Evolutionary conservation across 2,797 vertebrate species (phyloP), one percentile per base, ranked within the genome.

Genomic region (Gallirallus australis): DNA sequence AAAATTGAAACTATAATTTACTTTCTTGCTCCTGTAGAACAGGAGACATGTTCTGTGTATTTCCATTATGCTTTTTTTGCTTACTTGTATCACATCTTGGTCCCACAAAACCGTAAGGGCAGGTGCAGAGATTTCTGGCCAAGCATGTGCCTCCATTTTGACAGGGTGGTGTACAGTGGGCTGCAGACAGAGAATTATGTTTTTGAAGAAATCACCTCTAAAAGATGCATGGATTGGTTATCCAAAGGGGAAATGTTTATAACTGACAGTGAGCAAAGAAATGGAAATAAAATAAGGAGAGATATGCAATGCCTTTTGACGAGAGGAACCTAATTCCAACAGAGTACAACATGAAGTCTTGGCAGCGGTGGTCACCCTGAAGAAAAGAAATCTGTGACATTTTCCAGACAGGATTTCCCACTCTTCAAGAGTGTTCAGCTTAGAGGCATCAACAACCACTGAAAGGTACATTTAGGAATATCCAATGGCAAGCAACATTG

Each of bases 11-110:
- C 8, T 15, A 7, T 30, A 27, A 66, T 75, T 90, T 68, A 21
- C 27, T 64, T 75, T 91, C 56, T 48, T 81, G 18, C 16, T 77
- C 31, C 48, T 31, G 20, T 50, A 45, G 11, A 79, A 61, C 9
- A 39, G 23, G 15, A 39, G 13, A 65, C 84, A n/a, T 6, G 18
- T 15, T 6, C 2, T 65, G 10, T 31, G 21, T 52, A 80, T 47
- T 77, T 72, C 23, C 50, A n/a, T 89, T 35, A 40, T 7, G 25
- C 3, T 28, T 54, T 82, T 82, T 94, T 68, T 86, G 52, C 98
- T 99, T 98, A 99, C 99, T 98, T 97, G 98, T 99, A 97, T 99
- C 98, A 98, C 99, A 99, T 93, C 98, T 98, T 56, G 99, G 98
- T 92, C 99, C 99, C 90, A 99, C 98, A 93, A 98, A 99, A 81